Base-by-base conservation (phyloP, 2,888 invertebrate genomes). In the Eristalinus aeneus region DNA sequence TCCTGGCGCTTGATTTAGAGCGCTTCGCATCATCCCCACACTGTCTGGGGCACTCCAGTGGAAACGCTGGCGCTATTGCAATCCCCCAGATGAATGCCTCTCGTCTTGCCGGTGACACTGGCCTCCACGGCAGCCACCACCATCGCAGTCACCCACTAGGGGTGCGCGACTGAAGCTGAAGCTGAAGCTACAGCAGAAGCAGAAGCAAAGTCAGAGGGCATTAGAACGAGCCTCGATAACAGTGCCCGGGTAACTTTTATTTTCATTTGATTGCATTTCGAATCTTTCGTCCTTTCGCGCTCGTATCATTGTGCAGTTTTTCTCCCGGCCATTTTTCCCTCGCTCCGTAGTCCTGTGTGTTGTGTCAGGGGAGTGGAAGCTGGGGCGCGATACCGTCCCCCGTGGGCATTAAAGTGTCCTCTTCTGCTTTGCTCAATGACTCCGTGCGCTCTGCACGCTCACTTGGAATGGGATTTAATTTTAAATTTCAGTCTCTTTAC, bases 241-340 rank as follows among this genome's bases (percentile, higher is more conserved):
- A 67, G 76, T 65, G 67, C 79, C 71, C 75, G 65, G 80, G 68
- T 76, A 81, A 80, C 85, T 81, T 77, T 81, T 85, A 76, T 85
- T 80, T 80, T 85, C 85, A 80, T 85, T 80, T 80, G 84, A 84
- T 84, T 84, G 84, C 79, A 79, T 84, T 84, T 84, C 65, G 75
- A 84, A 84, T 84, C 65, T 79, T 56, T 79, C 61, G 34, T 65
- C 71, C 71, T 75, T 79, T 75, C 53, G 27, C 27, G 27, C 27
- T 27, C 27, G 61, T 20, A 64, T 61, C 32, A 61, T 58, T 56
- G 58, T 56, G 39, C 1, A 53, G 3, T 23, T 53, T 61, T 36
- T 27, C 22, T 54, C 39, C 8, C n/a, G 5, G 16, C n/a, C 2
- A n/a, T 46, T 46, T 46, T 5, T 46, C 8, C 16, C 8, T 2